phyloP scores from a whole-genome alignment of 2,888 invertebrate species.

The Mycogona germanica region DNA sequence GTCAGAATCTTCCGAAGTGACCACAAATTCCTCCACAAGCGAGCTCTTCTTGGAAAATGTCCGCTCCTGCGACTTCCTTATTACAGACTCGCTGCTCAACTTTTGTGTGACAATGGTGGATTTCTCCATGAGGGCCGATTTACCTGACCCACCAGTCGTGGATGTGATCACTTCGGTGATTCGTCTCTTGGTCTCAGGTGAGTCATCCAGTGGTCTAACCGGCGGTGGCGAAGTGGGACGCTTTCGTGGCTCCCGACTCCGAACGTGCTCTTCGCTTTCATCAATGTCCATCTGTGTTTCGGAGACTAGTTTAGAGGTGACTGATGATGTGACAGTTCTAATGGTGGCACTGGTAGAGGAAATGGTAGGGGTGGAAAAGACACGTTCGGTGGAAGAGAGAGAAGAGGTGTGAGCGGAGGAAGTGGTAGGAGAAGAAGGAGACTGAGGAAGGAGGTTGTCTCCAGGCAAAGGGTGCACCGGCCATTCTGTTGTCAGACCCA shows the following conservation, averaged over 20 bases:
- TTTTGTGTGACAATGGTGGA: too few species aligned
- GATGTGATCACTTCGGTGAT: too few species aligned
- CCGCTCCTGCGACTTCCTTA: too few species aligned
- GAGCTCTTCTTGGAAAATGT: too few species aligned
- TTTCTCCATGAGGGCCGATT: too few species aligned
- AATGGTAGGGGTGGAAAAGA: conserved; percentile 3
- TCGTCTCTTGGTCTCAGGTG: too few species aligned
- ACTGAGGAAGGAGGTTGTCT: conserved; percentile 2
- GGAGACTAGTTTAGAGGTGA: conserved; percentile 24
- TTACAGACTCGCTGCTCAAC: too few species aligned
- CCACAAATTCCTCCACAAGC: too few species aligned
- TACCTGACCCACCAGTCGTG: too few species aligned
- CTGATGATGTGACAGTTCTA: conserved; percentile 25
- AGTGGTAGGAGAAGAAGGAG: neutral
- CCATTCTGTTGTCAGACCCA: conserved; percentile 32
- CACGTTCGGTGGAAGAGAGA: neutral
- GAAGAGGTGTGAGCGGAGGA: conserved; percentile 8
- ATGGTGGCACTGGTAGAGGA: conserved; percentile 11
- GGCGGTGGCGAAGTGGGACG: neutral
- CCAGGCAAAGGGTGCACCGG: conserved; percentile 24
- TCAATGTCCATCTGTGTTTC: neutral
- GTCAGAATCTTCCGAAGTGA: too few species aligned
- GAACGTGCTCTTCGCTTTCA: neutral
- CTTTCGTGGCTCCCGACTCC: neutral
- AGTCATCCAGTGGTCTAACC: neutral